Conservation (phyloP, 2,113 vertebrate genomes). For the Neoarius graeffei region DNA sequence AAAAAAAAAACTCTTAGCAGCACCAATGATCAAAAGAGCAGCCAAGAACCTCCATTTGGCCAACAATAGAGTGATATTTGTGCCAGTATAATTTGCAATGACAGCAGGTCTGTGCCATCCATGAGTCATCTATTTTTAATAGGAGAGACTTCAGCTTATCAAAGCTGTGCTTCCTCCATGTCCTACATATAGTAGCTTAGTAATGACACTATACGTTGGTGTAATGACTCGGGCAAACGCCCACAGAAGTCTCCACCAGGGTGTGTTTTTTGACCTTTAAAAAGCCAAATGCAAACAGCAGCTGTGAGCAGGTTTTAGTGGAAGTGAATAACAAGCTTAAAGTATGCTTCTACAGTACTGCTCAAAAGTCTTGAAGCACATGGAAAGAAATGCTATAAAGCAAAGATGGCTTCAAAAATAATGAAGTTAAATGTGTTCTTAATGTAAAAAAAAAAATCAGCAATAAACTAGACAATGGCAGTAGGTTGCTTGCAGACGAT, state of each 20-base stretch:
- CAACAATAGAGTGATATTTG: constrained; percentile 40
- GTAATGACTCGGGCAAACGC: background rate
- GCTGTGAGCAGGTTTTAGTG: background rate
- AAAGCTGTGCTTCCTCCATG: constrained; percentile 5
- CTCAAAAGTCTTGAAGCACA: background rate
- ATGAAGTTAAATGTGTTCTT: background rate
- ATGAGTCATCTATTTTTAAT: constrained; percentile 41
- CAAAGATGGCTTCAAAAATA: background rate
- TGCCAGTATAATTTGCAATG: constrained; percentile 31
- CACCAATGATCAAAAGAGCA: background rate
- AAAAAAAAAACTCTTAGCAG: constrained; percentile 26
- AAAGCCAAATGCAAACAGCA: background rate
- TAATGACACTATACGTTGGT: background rate
- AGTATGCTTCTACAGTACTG: background rate
- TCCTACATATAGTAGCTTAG: constrained; percentile 10
- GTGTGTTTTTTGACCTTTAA: constrained; percentile 15
- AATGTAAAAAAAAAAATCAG: background rate
- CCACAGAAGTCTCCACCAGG: background rate
- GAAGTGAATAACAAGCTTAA: background rate
- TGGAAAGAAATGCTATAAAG: background rate
- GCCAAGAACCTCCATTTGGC: constrained; percentile 22
- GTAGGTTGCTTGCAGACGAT: too few relatives aligned
- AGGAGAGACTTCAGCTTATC: constrained; percentile 7
- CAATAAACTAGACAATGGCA: background rate
- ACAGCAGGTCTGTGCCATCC: constrained; percentile 14